Percentiles rank a stretch among this genome's conserved stretches.
phyloP scores from a whole-genome alignment of 2,888 invertebrate species.

The Scotopteryx bipunctaria region DNA sequence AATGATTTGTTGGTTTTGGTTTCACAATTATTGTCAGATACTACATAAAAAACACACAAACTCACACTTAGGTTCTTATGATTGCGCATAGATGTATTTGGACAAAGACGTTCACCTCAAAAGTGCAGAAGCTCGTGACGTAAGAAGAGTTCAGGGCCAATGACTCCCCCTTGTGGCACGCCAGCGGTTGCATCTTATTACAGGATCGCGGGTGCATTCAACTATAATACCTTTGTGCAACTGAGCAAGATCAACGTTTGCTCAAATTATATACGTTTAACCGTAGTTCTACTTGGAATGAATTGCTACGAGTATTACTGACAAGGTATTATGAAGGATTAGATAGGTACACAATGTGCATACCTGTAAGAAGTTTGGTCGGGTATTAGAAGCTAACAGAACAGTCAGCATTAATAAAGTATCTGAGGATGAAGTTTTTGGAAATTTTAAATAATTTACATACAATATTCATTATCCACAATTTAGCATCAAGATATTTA shows the following conservation, averaged over 20 bases:
- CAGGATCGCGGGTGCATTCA: slow-evolving; percentile 55
- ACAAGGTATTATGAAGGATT: background rate
- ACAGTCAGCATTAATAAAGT: too few relatives aligned
- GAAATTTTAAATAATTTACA: too few relatives aligned
- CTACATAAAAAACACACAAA: too few relatives aligned
- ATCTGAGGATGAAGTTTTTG: too few relatives aligned
- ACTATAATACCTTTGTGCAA: slow-evolving; percentile 45
- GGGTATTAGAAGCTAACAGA: too few relatives aligned
- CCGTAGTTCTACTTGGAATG: slow-evolving; percentile 11
- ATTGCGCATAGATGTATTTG: background rate
- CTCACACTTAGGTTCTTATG: too few relatives aligned
- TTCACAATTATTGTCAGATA: too few relatives aligned
- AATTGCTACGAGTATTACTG: slow-evolving; percentile 1
- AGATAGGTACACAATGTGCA: background rate
- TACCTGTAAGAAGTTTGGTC: too few relatives aligned
- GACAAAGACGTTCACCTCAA: slow-evolving; percentile 7
- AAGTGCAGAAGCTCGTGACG: slow-evolving; percentile 34
- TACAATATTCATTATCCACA: too few relatives aligned
- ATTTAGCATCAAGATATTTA: too few relatives aligned
- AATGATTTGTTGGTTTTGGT: too few relatives aligned
- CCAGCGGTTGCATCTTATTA: slow-evolving; percentile 48
- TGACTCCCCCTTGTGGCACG: slow-evolving; percentile 48
- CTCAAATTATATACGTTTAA: slow-evolving; percentile 25
- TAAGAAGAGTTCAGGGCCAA: slow-evolving; percentile 59
- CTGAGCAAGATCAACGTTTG: slow-evolving; percentile 33